Base-by-base conservation (phyloP, 2,797 vertebrate species). In the Lycodopsis pacificus region DNA sequence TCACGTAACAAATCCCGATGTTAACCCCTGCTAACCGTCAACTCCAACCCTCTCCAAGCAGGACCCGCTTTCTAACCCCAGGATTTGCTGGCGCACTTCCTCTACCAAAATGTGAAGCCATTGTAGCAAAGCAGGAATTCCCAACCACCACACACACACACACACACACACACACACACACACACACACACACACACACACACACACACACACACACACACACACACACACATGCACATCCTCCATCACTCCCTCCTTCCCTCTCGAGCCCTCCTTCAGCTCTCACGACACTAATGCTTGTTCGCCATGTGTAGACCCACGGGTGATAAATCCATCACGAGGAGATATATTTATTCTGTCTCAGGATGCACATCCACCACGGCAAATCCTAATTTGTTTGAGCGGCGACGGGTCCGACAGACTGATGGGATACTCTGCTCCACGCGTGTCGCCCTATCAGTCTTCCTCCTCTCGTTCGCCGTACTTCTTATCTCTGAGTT, bases 261-360 rank as follows among this genome's bases (percentile, higher is more conserved):
- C 63, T 64, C 51, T 65, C 20, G 30, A 30, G 69, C 62, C 9
- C 57, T 67, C 25, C 77, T 65, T 95, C 93, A 93, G 96, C 95
- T 95, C 96, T 94, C 92, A 92, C 96, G 96, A 97, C 96, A 95
- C 95, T 97, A 96, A 97, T 96, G 95, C 95, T 95, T 95, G 96
- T 96, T 91, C 79, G 84, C 96, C 95, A 95, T 96, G 95, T 96
- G 96, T 95, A 96, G 94, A 95, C 93, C 94, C 92, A 93, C 94
- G 95, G 95, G 95, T 96, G 96, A 97, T 96, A 95, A 96, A 97
- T 97, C 96, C 96, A 94, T 96, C 94, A 95, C 22, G 44, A 53
- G 94, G 94, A 94, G 88, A 89, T 67, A 4, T 79, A 91, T 88
- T 88, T 79, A 82, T 84, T 90, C 76, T 65, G 82, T 95, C 78